Conservation (phyloP, 2,888 invertebrate species). For the Fabriciana adippe region DNA sequence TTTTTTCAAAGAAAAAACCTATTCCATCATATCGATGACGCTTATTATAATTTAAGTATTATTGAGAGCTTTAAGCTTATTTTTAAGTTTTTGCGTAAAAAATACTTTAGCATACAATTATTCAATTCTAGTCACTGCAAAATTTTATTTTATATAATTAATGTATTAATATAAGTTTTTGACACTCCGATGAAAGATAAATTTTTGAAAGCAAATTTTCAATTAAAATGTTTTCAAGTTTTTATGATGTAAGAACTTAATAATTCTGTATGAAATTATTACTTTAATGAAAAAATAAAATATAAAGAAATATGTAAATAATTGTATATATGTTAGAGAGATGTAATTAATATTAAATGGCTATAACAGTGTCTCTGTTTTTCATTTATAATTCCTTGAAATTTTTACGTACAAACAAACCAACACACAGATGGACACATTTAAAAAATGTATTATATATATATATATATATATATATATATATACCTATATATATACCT, state of each 20-base stretch:
- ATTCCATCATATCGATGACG: conserved; percentile 10
- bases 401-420: background rate
- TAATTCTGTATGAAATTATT: background rate
- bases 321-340: conserved; percentile 16
- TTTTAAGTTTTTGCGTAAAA: background rate
- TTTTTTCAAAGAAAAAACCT: conserved; percentile 1
- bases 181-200: background rate
- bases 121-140: background rate
- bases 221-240: too few relatives aligned
- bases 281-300: too few relatives aligned
- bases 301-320: background rate
- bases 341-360: conserved; percentile 6
- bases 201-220: too few relatives aligned
- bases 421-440: too few relatives aligned
- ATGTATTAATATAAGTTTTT: background rate
- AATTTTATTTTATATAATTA: background rate
- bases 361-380: background rate
- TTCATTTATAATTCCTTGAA: background rate
- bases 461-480: too few relatives aligned
- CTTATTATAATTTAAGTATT: conserved; percentile 7
- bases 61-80: background rate
- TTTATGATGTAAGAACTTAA: background rate
- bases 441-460: too few relatives aligned
- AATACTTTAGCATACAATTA: background rate
- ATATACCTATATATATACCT: too few relatives aligned